These are phyloP conservation scores for Mormyrus lacerda DNA, from an alignment of 2,113 vertebrate species.

Conservation along the genomic window DNA sequence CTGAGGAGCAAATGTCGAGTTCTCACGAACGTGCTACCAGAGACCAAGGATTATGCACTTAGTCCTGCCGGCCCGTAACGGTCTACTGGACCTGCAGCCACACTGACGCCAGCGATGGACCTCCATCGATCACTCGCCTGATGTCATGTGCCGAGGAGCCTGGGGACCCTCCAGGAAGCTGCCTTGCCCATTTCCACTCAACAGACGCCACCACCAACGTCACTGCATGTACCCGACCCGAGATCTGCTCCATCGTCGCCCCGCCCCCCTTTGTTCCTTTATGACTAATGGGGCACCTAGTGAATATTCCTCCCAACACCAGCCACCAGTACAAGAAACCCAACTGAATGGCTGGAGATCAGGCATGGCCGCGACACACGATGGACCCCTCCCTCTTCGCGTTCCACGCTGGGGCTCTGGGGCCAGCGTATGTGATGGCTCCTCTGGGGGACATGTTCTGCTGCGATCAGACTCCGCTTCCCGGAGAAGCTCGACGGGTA, in stretches of 20 bases:
- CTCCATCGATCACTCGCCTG: not conserved
- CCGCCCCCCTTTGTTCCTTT: conserved; percentile 40
- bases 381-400: conserved; percentile 25
- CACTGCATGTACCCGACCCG: conserved; percentile 34
- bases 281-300: conserved; percentile 40
- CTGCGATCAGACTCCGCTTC: not conserved
- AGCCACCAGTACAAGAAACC: conserved; percentile 39
- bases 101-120: not conserved
- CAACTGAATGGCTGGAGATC: conserved; percentile 41
- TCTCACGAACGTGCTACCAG: not conserved
- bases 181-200: not conserved
- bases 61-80: not conserved
- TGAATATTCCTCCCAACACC: conserved; percentile 23
- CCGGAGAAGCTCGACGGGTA: not conserved
- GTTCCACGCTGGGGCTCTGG: conserved; percentile 23
- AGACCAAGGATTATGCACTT: not conserved
- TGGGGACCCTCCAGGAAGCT: not conserved
- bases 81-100: not conserved
- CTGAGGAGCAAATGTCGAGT: not conserved
- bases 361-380: conserved; percentile 38
- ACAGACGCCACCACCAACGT: not conserved
- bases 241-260: conserved; percentile 36
- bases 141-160: not conserved
- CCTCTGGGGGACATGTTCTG: not conserved
- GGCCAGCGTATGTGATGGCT: not conserved